Percentiles rank a stretch among this genome's conserved stretches.
These are phyloP conservation scores for Cordilura impudica DNA, from an alignment of 2,888 invertebrate species.

Conservation along the genomic window DNA sequence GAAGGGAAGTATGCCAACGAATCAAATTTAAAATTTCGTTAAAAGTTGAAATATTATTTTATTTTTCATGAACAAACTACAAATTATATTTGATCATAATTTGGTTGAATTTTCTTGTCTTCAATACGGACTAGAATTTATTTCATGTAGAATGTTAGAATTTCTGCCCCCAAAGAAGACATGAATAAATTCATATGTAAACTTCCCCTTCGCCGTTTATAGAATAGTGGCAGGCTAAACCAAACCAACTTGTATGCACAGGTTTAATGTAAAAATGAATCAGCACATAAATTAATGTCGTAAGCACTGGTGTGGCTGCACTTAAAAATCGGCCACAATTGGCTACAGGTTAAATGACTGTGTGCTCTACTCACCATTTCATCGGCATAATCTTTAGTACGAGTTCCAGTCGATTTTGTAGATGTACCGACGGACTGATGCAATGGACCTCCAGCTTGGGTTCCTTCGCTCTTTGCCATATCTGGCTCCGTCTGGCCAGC, in stretches of 20 bases:
- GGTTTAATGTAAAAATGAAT: background rate
- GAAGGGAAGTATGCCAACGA: background rate
- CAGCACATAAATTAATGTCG: background rate
- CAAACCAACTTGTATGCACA: background rate
- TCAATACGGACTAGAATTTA: too few species aligned
- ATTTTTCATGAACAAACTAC: too few species aligned
- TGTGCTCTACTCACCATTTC: slow-evolving; percentile 83
- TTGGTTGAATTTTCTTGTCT: too few species aligned
- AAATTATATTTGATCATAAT: too few species aligned
- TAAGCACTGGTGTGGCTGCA: background rate
- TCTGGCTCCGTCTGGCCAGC: slow-evolving; percentile 79
- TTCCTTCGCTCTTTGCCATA: slow-evolving; percentile 86
- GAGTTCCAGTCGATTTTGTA: slow-evolving; percentile 82
- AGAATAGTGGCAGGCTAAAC: background rate
- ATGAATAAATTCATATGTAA: too few species aligned
- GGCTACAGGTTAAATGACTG: too few species aligned
- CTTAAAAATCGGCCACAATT: background rate
- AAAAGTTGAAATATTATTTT: too few species aligned
- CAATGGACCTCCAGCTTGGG: slow-evolving; percentile 88
- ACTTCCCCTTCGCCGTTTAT: background rate
- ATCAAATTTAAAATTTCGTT: background rate
- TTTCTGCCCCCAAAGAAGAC: too few species aligned
- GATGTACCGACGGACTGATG: slow-evolving; percentile 80
- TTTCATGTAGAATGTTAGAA: too few species aligned
- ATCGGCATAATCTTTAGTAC: slow-evolving; percentile 82